A percentile compares a stretch with the other conserved stretches of the same genome.
phyloP scores from a whole-genome alignment of 2,797 vertebrate genomes.

The Chiroxiphia lanceolata region DNA sequence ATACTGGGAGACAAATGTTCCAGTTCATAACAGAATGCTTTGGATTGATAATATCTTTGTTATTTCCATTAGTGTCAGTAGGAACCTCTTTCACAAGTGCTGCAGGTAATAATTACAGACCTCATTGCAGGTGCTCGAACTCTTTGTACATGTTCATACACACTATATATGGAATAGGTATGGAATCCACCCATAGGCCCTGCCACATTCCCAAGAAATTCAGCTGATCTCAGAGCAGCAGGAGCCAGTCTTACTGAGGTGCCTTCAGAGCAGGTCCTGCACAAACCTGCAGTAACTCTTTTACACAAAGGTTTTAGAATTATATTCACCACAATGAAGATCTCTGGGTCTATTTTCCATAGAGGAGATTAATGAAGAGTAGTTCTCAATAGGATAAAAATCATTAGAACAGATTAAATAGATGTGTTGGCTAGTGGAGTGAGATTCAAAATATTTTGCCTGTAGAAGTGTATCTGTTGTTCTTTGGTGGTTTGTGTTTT shows the following conservation, averaged over 20 bases:
- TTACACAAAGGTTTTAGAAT: not conserved
- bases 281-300: not conserved
- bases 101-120: not conserved
- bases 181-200: not conserved
- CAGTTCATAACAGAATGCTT: not conserved
- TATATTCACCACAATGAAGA: not conserved
- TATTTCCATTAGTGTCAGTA: not conserved
- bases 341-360: not conserved
- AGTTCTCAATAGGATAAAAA: constrained; percentile 29
- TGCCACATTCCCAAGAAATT: not conserved
- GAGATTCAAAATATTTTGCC: constrained; percentile 70
- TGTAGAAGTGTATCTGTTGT: constrained; percentile 70
- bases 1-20: not conserved
- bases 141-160: not conserved
- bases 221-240: not conserved
- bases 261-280: not conserved
- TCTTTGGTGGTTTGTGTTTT: constrained; percentile 27
- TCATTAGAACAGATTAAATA: constrained; percentile 46
- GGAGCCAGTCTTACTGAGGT: not conserved
- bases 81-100: not conserved
- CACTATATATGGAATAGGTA: accelerated
- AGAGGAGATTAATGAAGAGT: not conserved
- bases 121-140: not conserved
- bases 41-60: not conserved
- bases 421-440: constrained; percentile 67